These are phyloP conservation scores for Cheilosia scutellata DNA, from an alignment of 2,888 invertebrate species.

Conservation along the genomic window DNA sequence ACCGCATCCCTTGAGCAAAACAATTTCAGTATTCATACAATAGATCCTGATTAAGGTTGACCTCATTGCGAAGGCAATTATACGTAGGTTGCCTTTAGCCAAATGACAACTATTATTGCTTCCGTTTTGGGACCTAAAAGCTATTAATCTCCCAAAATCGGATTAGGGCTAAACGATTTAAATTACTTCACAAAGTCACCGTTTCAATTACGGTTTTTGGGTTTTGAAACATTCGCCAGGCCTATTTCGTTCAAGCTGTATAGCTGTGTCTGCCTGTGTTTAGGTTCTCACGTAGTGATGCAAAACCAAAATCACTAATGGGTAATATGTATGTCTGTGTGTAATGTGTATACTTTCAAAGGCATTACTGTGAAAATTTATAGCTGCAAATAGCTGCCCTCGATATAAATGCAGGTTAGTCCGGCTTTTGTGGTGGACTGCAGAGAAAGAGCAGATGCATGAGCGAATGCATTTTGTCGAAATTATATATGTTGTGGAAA, in stretches of 20 bases:
- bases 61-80: slow-evolving; percentile 24
- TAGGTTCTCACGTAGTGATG: background rate
- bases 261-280: background rate
- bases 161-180: slow-evolving; percentile 34
- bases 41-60: background rate
- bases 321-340: background rate
- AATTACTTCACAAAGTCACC: slow-evolving; percentile 34
- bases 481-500: no score
- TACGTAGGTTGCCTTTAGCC: background rate
- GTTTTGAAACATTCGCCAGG: background rate
- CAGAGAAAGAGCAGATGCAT: background rate
- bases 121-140: background rate
- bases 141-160: slow-evolving; percentile 29
- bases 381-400: background rate
- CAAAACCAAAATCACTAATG: slow-evolving; percentile 14
- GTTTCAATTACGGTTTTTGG: slow-evolving; percentile 31
- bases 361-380: slow-evolving; percentile 37
- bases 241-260: slow-evolving; percentile 1
- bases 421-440: background rate
- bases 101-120: slow-evolving; percentile 18
- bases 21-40: background rate
- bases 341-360: background rate
- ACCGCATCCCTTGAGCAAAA: background rate
- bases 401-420: slow-evolving; percentile 8
- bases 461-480: background rate